phyloP scores from a whole-genome alignment of 2,888 invertebrate genomes.

The Oligia latruncula region DNA sequence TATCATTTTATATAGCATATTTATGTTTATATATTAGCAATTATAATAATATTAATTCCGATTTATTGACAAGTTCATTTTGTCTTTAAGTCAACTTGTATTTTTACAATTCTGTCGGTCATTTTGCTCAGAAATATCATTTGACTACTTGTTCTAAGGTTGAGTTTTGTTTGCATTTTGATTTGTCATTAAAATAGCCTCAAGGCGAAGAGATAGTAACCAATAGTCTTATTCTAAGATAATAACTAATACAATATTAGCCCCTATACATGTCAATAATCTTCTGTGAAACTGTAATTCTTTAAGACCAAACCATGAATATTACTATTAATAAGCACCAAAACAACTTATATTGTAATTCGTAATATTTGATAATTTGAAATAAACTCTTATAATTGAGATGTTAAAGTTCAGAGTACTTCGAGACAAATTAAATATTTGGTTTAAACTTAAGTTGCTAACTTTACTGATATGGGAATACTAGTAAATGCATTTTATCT shows the following conservation, averaged over 20 bases:
- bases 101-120: neutral
- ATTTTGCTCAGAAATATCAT: neutral
- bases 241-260: slow-evolving; percentile 36
- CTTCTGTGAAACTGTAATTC: slow-evolving; percentile 31
- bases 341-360: slow-evolving; percentile 39
- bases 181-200: slow-evolving; percentile 19
- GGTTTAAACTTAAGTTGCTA: slow-evolving; percentile 53
- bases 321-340: slow-evolving; percentile 58
- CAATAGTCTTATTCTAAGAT: slow-evolving; percentile 18
- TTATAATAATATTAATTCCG: slow-evolving; percentile 21
- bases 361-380: slow-evolving; percentile 3
- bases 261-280: slow-evolving; percentile 25
- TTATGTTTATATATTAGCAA: slow-evolving; percentile 36
- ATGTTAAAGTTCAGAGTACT: slow-evolving; percentile 4
- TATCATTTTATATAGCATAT: slow-evolving; percentile 49
- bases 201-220: neutral
- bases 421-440: slow-evolving; percentile 47
- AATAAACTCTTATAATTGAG: slow-evolving; percentile 6
- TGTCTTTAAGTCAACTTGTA: neutral
- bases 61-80: neutral
- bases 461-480: slow-evolving; percentile 11
- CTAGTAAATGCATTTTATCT: slow-evolving; percentile 56
- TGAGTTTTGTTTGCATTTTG: neutral
- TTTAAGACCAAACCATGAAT: slow-evolving; percentile 44
- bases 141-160: neutral